Evolutionary conservation across 2,113 vertebrate species (phyloP), one percentile per base, ranked within the genome.

Genomic region (Danionella cerebrum): DNA sequence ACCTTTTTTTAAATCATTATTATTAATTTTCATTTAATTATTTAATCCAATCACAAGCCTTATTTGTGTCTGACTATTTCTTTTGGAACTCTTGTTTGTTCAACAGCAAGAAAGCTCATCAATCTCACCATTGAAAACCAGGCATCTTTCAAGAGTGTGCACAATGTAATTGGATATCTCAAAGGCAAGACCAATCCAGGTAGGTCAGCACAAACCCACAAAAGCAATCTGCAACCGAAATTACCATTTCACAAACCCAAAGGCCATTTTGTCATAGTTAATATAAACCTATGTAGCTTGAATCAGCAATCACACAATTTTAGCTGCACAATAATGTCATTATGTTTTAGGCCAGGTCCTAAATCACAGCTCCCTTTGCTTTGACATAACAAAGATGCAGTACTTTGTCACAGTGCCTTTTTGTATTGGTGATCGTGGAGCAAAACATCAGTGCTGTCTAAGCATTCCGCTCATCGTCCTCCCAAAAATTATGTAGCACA

Each of bases 81-180:
- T 48, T 22, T 19, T 36, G 21, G 1, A 42, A 5, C 54, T 63
- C 55, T 19, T 44, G 44, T 19, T 71, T 72, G 12, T 65, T 66
- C 73, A 62, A 33, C 58, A 89, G 87, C 75, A 13, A 77, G 76
- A 12, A 90, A 77, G 81, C 83, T 71, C 39, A 76, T 97, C 41
- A 88, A 31, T 11, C 79, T 98, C 65, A 89, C 76, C 42, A 76
- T 96, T 68, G 87, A 89, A 35, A 91, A 90, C 62, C 78, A 86
- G 24, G 71, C 86, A 35, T 76, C 82, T 41, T 90, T 90, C 80
- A 90, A 85, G 83, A 89, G 83, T 7, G 79, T 96, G 68, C 88
- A 89, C 79, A 96, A 96, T 48, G 85, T 94, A 53, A 78, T 96
- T 71, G 95, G 92, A 10, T 93, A 88, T 83, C 79, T 98, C 53